Conservation (phyloP, 2,797 vertebrate species). For the Leptodactylus fallax region DNA sequence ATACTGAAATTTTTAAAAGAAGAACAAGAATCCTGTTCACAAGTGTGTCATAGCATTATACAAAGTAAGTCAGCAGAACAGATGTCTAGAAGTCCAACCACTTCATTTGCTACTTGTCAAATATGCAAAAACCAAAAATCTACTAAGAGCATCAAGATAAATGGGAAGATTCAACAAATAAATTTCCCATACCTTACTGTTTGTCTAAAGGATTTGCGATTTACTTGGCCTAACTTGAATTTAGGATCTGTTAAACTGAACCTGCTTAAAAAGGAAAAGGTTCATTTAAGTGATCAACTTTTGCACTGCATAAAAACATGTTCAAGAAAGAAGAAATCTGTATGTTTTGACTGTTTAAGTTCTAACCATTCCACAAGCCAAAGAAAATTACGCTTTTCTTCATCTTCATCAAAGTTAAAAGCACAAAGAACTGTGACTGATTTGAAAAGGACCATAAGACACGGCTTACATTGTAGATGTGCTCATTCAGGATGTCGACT, state of each 20-base stretch:
- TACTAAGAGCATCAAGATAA: constrained; percentile 77
- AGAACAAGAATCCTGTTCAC: constrained; percentile 77
- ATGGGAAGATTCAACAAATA: constrained; percentile 77
- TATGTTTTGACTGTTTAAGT: not conserved
- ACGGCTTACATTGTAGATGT: constrained; percentile 71
- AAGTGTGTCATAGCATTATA: constrained; percentile 74
- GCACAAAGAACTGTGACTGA: constrained; percentile 72
- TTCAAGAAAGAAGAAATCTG: constrained; percentile 63
- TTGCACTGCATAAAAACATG: constrained; percentile 37
- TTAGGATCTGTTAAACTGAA: constrained; percentile 77
- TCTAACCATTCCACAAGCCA: not conserved
- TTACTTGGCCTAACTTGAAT: constrained; percentile 83
- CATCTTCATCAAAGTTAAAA: not conserved
- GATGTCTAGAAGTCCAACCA: constrained; percentile 75
- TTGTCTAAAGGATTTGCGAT: constrained; percentile 82
- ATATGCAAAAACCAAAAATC: constrained; percentile 76
- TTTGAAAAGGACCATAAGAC: constrained; percentile 73
- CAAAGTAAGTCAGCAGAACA: constrained; percentile 75
- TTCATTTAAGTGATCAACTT: constrained; percentile 10
- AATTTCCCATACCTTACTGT: constrained; percentile 76
- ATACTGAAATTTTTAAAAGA: constrained; percentile 88
- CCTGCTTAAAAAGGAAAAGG: constrained; percentile 68
- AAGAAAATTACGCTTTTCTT: not conserved
- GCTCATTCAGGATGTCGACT: constrained; percentile 83
- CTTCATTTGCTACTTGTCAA: constrained; percentile 72